Evolutionary conservation across 2,113 vertebrate species (phyloP).

Genomic region (Canis aureus): DNA sequence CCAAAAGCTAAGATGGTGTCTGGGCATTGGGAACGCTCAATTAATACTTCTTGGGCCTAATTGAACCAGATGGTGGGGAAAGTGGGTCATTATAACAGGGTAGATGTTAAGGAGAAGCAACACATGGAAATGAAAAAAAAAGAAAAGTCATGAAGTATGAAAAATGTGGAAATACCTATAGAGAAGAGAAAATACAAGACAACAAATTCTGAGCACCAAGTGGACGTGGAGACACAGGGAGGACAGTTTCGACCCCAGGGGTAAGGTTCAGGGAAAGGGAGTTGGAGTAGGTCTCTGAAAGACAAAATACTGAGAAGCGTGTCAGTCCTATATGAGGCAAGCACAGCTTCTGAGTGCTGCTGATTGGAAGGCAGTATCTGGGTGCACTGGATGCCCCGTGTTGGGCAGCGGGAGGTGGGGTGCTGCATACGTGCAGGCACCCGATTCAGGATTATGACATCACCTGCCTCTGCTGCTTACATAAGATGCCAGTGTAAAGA

Average conservation of each 20-base stretch:
- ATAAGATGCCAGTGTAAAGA: not conserved
- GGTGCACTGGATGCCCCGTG: not conserved
- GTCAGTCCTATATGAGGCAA: not conserved
- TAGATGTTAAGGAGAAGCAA: not conserved
- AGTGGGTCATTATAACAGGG: not conserved
- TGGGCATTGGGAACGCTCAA: not conserved
- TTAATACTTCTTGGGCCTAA: not conserved
- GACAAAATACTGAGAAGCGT: not conserved
- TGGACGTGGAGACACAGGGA: not conserved
- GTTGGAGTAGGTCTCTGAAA: slow-evolving; percentile 30
- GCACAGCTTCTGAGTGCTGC: not conserved
- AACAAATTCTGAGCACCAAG: not conserved
- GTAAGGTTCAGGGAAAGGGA: not conserved
- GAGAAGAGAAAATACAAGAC: not conserved
- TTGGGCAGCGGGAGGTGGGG: not conserved
- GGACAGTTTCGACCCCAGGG: not conserved
- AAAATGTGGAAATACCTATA: slow-evolving; percentile 11
- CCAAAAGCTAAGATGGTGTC: not conserved
- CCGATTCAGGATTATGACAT: not conserved
- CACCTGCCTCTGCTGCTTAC: not conserved
- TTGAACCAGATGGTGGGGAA: not conserved
- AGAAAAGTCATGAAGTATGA: not conserved
- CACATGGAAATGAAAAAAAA: not conserved
- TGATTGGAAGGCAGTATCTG: not conserved
- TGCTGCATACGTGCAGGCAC: not conserved